Conservation (phyloP, 2,113 vertebrate species). For the Spermophilus dauricus region DNA sequence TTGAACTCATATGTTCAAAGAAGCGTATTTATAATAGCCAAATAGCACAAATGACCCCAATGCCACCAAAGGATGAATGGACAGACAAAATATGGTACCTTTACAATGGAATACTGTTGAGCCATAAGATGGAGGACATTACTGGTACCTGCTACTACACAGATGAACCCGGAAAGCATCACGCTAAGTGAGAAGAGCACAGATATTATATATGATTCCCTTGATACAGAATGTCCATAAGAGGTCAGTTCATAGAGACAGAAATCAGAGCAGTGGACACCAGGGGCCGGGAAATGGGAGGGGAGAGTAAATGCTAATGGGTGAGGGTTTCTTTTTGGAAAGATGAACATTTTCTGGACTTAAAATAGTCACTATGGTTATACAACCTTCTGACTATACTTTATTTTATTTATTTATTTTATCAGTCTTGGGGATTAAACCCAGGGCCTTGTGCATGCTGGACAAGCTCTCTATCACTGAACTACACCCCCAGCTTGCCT, state of each 20-base stretch:
- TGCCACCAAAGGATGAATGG: not conserved
- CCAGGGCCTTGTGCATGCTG: too few relatives aligned
- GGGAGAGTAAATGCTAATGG: fast-evolving
- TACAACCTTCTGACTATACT: not conserved
- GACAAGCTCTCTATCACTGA: too few relatives aligned
- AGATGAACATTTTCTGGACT: not conserved
- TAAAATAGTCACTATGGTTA: not conserved
- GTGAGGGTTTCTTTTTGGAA: not conserved
- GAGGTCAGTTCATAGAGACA: too few relatives aligned
- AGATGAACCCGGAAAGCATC: not conserved
- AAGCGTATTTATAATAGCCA: not conserved
- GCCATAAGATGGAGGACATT: not conserved
- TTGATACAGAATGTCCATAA: not conserved
- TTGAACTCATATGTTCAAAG: not conserved
- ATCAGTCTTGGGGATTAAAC: too few relatives aligned
- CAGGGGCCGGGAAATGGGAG: not conserved
- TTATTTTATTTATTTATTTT: too few relatives aligned
- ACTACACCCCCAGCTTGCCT: too few relatives aligned
- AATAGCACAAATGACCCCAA: not conserved
- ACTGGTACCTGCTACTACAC: not conserved
- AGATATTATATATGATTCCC: fast-evolving
- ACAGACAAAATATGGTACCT: not conserved
- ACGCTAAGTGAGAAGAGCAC: not conserved
- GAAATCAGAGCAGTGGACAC: not conserved
- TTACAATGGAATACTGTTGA: not conserved